These are phyloP conservation scores for Xiphorhynchus erythropygius DNA, from an alignment of 2,797 vertebrate genomes.

Conservation along the genomic window DNA sequence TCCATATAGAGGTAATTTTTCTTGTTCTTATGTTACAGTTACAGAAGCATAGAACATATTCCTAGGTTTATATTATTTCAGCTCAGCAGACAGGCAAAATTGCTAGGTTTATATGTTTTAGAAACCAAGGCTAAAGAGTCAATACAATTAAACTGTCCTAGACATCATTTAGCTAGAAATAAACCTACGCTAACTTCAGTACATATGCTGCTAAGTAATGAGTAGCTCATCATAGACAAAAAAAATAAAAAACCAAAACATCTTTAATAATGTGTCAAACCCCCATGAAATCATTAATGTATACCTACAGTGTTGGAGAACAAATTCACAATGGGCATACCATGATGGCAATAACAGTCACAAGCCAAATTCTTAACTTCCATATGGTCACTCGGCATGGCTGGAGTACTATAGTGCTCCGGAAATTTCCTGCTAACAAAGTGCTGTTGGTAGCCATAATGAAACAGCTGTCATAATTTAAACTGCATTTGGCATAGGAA, in stretches of 20 bases:
- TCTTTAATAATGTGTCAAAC: background rate
- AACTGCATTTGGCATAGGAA: background rate
- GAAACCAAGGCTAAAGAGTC: background rate
- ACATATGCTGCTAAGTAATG: background rate
- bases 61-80: background rate
- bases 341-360: background rate
- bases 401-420: background rate
- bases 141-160: background rate
- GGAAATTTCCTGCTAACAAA: slow-evolving; percentile 23
- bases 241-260: background rate
- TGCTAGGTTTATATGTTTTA: background rate
- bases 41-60: background rate
- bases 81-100: background rate
- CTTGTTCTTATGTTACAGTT: background rate
- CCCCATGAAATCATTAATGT: background rate
- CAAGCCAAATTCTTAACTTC: slow-evolving; percentile 3
- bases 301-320: background rate
- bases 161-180: background rate
- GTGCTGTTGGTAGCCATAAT: background rate
- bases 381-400: background rate
- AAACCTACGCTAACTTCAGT: background rate
- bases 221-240: background rate
- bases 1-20: background rate
- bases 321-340: background rate
- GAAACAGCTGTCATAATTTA: background rate